Evolutionary conservation across 1,140 invertebrate genomes (phyloP), one percentile per base, ranked within the genome.

Genomic region (Megalopta genalis): DNA sequence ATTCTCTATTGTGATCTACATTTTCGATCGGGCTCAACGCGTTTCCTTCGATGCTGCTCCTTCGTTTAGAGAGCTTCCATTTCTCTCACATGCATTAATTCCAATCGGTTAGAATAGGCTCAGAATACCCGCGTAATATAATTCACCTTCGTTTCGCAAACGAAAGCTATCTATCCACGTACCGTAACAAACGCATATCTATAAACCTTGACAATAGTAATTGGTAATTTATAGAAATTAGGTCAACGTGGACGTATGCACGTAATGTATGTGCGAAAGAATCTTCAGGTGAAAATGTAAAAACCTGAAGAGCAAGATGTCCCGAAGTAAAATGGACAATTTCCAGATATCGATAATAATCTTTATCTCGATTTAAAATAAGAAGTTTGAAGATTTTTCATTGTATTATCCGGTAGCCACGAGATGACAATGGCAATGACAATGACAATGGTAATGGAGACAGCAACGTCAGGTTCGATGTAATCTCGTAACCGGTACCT

Each of bases 171-270:
- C 62, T 74, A 67, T 39, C 62, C 70, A 73, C 37, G 59, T 27
- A 67, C 77, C 62, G 77, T 80, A 25, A 75, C 77, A 75, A 76
- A 80, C 46, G 10, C 42, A 69, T 64, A 64, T 54, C 37, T 39
- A 27, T 69, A 67, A 75, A 49, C 65, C 72, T 75, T 76, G 78
- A 57, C 65, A 80, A 66, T 73, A 32, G n/a, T 64, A 49, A 42
- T 52, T 72, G 46, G n/a, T 72, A 39, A 42, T 52, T 52, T 39
- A 68, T 80, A 76, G 78, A 80, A 80, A 80, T 76, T 63, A 12
- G 63, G 70, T 25, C 63, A 52, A 4, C 49, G 49, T 46, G 42
- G 4, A 32, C 12, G 42, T 46, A 46, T 46, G 42, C 23, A n/a
- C n/a, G 39, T 18, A 54, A 52, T 6, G 21, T 57, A 46, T 73